Evolutionary conservation across 2,797 vertebrate genomes (phyloP), one percentile per base, ranked within the genome.

Genomic region (Thamnophis elegans): DNA sequence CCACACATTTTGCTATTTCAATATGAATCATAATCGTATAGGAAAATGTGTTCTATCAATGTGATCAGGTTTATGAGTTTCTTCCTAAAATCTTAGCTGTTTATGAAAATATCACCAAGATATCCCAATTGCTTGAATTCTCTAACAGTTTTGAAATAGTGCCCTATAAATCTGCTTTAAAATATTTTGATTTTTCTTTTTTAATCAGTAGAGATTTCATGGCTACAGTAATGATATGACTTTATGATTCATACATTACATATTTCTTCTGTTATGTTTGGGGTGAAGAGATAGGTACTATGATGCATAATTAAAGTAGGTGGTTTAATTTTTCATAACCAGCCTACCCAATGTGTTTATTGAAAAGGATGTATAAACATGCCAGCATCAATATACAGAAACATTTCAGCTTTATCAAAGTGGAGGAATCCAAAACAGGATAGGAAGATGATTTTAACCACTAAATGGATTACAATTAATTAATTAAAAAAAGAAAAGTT

Each of bases 351-450:
- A 92, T 93, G 6, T 95, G 95, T 93, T 94, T 97, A 96, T 56
- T 97, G 96, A 97, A 92, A 96, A 54, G 91, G 36, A 92, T 94
- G 92, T 89, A 87, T 91, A 91, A 91, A 95, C 85, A 94, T 96
- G 95, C 94, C 93, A 91, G 94, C 89, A 93, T 90, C 94, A 93
- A 85, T 51, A 0, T 94, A 95, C 90, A 92, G n/a, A 1, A 93
- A 4, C 73, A 93, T 94, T 96, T 95, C 58, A 95, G 93, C 85
- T 7, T 20, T 96, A 96, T 96, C 96, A 96, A 94, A 92, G 93
- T 54, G 95, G 96, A 95, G 97, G 97, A 90, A 91, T 95, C 82
- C 92, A 95, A 96, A 97, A 95, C 96, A 97, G 95, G 95, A 97
- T 95, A 97, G 97, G 97, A 97, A 95, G 91, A 78, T 96, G 89